These are phyloP conservation scores for Hemistola chrysoprasaria DNA, from an alignment of 2,888 invertebrate species.

Conservation along the genomic window DNA sequence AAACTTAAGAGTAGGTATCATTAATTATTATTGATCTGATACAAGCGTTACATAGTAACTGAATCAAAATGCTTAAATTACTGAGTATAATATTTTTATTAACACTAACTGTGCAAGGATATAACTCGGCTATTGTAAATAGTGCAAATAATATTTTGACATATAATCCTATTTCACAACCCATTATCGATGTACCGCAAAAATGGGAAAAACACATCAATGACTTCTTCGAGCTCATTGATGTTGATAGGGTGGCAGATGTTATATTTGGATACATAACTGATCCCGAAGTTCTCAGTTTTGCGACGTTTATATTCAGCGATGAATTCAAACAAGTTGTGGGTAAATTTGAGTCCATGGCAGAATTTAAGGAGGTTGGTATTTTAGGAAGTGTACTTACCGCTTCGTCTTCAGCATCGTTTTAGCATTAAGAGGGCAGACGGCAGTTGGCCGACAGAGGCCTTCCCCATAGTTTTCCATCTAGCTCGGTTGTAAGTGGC, in stretches of 20 bases:
- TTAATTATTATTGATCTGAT: constrained; percentile 9
- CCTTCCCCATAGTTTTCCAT: no score
- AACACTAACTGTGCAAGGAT: constrained; percentile 11
- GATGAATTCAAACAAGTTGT: constrained; percentile 38
- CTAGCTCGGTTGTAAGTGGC: no score
- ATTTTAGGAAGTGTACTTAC: neutral
- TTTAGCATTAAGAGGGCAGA: no score
- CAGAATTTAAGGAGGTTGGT: constrained; percentile 49
- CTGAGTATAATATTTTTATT: constrained; percentile 21
- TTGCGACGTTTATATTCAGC: constrained; percentile 38
- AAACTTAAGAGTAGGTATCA: constrained; percentile 4
- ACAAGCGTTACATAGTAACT: neutral
- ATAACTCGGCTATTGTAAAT: constrained; percentile 9
- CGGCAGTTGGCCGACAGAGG: no score
- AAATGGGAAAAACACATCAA: constrained; percentile 36
- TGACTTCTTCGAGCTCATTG: constrained; percentile 42
- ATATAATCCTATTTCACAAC: neutral
- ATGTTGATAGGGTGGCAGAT: constrained; percentile 35
- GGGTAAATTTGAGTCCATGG: constrained; percentile 39
- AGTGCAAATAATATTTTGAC: constrained; percentile 10
- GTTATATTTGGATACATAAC: constrained; percentile 37
- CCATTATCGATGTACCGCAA: constrained; percentile 13
- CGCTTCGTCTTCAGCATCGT: no score
- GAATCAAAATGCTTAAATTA: constrained; percentile 26
- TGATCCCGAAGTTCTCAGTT: constrained; percentile 43